These are phyloP conservation scores for Neogobius melanostomus DNA, from an alignment of 2,113 vertebrate species.

Conservation along the genomic window DNA sequence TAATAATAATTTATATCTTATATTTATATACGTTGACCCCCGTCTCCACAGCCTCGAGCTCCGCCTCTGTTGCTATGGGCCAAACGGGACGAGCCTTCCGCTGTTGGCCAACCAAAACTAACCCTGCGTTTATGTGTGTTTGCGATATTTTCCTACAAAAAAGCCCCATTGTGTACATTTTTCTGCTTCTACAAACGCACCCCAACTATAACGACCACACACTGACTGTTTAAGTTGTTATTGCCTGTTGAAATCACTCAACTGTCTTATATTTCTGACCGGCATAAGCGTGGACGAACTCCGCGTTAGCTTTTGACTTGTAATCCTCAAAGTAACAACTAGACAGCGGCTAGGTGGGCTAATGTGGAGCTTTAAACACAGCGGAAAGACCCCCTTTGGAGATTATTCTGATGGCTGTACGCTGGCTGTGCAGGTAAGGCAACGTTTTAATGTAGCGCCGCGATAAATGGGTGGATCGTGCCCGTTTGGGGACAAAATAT, in stretches of 20 bases:
- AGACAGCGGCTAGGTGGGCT: constrained; percentile 56
- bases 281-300: constrained; percentile 14
- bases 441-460: fast-evolving
- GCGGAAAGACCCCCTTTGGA: constrained; percentile 21
- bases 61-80: constrained; percentile 7
- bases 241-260: not conserved
- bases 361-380: constrained; percentile 50
- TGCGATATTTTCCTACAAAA: not conserved
- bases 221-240: not conserved
- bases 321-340: constrained; percentile 38
- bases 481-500: not conserved
- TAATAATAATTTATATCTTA: not conserved
- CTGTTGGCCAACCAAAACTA: constrained; percentile 8
- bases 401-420: constrained; percentile 73
- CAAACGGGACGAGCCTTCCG: constrained; percentile 2
- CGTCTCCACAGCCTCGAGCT: not conserved
- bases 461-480: not conserved
- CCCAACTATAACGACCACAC: not conserved
- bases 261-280: too few species aligned
- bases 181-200: not conserved
- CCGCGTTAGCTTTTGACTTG: constrained; percentile 45
- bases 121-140: not conserved
- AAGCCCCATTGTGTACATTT: not conserved
- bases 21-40: not conserved
- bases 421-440: constrained; percentile 82